Evolutionary conservation across 2,888 invertebrate species (phyloP).

Genomic region (Amphimallon solstitiale): DNA sequence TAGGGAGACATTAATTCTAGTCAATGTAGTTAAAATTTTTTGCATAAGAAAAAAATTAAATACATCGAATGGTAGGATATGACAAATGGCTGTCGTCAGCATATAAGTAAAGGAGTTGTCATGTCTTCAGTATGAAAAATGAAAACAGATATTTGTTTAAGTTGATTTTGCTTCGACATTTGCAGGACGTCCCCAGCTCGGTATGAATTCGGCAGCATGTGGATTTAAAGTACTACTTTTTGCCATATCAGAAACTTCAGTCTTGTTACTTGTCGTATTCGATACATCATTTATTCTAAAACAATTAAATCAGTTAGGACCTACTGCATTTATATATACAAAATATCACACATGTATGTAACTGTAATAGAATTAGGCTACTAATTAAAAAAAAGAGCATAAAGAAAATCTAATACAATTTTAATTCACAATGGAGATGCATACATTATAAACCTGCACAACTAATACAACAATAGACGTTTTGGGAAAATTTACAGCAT

Average conservation of each 20-base stretch:
- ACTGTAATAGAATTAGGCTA: too few relatives aligned
- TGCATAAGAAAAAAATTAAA: not conserved
- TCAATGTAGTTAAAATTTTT: too few relatives aligned
- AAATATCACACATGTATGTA: too few relatives aligned
- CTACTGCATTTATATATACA: too few relatives aligned
- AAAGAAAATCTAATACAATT: too few relatives aligned
- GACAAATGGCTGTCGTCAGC: too few relatives aligned
- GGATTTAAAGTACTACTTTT: slow-evolving; percentile 82
- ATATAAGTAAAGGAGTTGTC: slow-evolving; percentile 10
- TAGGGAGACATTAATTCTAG: not conserved
- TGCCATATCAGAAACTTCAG: slow-evolving; percentile 57
- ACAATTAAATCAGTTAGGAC: slow-evolving; percentile 3
- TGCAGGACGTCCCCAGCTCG: slow-evolving; percentile 56
- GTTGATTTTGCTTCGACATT: slow-evolving; percentile 35
- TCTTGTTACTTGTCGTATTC: slow-evolving; percentile 33
- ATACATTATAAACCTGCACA: too few relatives aligned
- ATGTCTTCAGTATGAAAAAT: slow-evolving; percentile 13
- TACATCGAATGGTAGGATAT: not conserved
- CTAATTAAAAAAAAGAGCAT: too few relatives aligned
- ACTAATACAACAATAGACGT: too few relatives aligned
- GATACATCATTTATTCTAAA: slow-evolving; percentile 47
- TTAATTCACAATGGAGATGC: too few relatives aligned
- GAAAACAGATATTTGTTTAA: slow-evolving; percentile 13
- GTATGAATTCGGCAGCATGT: slow-evolving; percentile 86
- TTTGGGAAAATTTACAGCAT: too few relatives aligned